Percentiles rank a stretch among this genome's conserved stretches.
Conservation (phyloP, 2,113 vertebrate genomes). For the Sitta europaea region DNA sequence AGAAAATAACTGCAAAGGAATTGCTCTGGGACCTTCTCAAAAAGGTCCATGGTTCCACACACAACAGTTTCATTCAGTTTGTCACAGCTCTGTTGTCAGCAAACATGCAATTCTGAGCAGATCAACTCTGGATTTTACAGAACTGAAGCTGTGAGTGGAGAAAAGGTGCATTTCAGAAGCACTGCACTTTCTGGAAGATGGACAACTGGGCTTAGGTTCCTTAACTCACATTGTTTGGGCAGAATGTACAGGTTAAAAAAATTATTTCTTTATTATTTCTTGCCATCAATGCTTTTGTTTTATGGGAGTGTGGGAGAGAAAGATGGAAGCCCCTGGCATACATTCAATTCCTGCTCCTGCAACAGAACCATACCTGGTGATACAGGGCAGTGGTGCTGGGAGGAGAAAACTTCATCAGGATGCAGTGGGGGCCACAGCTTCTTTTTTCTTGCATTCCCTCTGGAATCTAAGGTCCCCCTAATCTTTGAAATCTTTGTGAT, state of each 20-base stretch:
- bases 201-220: neutral
- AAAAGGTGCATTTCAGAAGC: neutral
- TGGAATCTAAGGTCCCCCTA: neutral
- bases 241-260: neutral
- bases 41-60: neutral
- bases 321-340: neutral
- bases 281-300: neutral
- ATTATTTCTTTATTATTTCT: neutral
- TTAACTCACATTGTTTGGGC: neutral
- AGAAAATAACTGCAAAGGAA: neutral
- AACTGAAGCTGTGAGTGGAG: neutral
- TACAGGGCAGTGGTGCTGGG: neutral
- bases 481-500: neutral
- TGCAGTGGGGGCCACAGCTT: neutral
- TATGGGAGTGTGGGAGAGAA: neutral
- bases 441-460: neutral
- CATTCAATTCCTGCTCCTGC: neutral
- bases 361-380: accelerated
- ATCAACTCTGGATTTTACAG: neutral
- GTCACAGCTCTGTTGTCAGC: neutral
- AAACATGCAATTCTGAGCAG: neutral
- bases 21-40: neutral
- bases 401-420: neutral
- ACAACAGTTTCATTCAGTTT: neutral
- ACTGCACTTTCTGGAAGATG: neutral